Conservation (phyloP, 1,140 invertebrate species). For the Lordiphosa clarofinis region DNA sequence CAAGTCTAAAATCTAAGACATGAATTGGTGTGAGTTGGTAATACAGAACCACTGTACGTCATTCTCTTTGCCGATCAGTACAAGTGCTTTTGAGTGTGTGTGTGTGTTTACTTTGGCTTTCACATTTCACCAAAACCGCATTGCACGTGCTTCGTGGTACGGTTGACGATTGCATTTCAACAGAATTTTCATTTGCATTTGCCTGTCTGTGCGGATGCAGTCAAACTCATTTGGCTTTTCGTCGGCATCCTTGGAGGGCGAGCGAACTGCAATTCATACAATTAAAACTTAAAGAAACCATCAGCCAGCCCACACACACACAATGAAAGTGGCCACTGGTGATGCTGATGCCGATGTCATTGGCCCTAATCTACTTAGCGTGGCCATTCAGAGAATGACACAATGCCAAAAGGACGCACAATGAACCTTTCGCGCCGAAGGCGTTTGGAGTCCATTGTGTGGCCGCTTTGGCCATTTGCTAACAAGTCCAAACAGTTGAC, state of each 20-base stretch:
- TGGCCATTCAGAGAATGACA: constrained; percentile 51
- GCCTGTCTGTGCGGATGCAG: constrained; percentile 33
- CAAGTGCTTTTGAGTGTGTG: constrained; percentile 1
- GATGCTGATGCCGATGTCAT: constrained; percentile 52
- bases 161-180: constrained; percentile 65
- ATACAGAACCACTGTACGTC: neutral
- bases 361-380: constrained; percentile 73
- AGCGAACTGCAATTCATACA: constrained; percentile 42
- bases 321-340: constrained; percentile 21
- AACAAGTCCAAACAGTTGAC: constrained; percentile 63
- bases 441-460: constrained; percentile 35
- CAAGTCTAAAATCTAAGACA: too few relatives aligned
- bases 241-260: constrained; percentile 21
- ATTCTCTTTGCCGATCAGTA: neutral
- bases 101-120: constrained; percentile 45
- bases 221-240: constrained; percentile 68
- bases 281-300: constrained; percentile 34
- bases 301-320: neutral
- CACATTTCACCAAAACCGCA: constrained; percentile 37
- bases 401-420: constrained; percentile 57
- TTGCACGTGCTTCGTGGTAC: constrained; percentile 52
- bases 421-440: constrained; percentile 38
- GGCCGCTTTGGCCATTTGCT: constrained; percentile 53
- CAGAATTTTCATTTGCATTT: constrained; percentile 26
- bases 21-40: too few relatives aligned